phyloP scores from a whole-genome alignment of 2,113 vertebrate genomes.

The Myrmophylax atrothorax region DNA sequence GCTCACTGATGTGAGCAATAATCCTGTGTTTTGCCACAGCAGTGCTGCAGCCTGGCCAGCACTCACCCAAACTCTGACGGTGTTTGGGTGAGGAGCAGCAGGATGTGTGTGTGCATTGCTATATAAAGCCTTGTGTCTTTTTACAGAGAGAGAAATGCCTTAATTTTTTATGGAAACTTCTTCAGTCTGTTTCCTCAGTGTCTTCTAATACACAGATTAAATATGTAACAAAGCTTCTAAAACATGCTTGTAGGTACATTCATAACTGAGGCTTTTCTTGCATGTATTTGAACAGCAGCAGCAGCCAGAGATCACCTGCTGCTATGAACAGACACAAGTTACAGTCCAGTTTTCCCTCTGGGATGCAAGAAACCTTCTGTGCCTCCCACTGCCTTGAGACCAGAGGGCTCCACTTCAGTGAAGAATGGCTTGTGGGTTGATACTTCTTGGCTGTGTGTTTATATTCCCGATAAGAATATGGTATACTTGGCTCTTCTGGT shows the following conservation, averaged over 20 bases:
- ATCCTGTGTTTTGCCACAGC: background rate
- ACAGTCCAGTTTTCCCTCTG: background rate
- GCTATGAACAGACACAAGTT: background rate
- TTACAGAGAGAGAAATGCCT: background rate
- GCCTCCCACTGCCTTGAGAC: background rate
- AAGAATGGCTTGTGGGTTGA: background rate
- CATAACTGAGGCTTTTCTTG: background rate
- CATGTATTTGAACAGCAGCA: background rate
- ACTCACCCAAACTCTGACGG: background rate
- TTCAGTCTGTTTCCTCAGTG: conserved; percentile 20
- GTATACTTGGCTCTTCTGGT: background rate
- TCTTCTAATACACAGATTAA: background rate
- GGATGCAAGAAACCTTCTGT: background rate
- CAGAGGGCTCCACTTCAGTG: background rate
- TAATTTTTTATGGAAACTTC: conserved; percentile 26
- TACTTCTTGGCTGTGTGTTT: background rate
- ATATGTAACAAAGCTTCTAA: background rate
- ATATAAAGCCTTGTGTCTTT: conserved; percentile 23
- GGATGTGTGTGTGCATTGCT: background rate
- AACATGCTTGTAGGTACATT: background rate
- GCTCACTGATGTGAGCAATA: background rate
- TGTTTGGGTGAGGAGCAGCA: conserved; percentile 23
- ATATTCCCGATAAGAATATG: background rate
- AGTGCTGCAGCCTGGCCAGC: background rate
- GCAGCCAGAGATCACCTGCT: background rate